Percentiles rank a stretch among this genome's conserved stretches.
Evolutionary conservation across 2,797 vertebrate species (phyloP).

Genomic region (Vespertilio murinus): DNA sequence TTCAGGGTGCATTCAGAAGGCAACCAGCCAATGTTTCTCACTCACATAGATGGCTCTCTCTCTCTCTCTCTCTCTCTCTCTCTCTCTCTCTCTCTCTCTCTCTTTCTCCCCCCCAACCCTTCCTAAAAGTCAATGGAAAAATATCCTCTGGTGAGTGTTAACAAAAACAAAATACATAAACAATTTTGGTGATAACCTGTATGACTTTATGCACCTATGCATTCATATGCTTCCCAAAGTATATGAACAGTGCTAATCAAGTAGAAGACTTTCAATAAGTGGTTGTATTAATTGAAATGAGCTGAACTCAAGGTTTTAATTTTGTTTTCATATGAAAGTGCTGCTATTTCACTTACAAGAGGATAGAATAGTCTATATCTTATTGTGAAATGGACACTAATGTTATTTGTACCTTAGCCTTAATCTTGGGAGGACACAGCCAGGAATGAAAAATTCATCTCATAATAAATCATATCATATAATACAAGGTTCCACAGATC

Average conservation of each 20-base stretch:
- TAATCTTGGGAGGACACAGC: neutral
- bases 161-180: neutral
- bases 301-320: neutral
- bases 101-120: no score
- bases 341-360: neutral
- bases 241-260: neutral
- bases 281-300: constrained; percentile 13
- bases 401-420: neutral
- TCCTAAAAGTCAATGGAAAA: no score
- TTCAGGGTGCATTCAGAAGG: no score
- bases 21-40: no score
- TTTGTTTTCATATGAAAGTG: no score
- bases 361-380: neutral
- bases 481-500: neutral
- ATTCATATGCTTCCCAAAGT: neutral
- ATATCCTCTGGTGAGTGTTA: no score
- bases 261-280: neutral
- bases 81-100: no score
- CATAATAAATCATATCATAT: neutral
- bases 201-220: neutral
- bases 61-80: no score
- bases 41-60: no score
- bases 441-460: neutral
- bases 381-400: neutral
- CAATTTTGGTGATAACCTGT: neutral